Evolutionary conservation across 2,113 vertebrate genomes (phyloP).

Genomic region (Desmodus rotundus): DNA sequence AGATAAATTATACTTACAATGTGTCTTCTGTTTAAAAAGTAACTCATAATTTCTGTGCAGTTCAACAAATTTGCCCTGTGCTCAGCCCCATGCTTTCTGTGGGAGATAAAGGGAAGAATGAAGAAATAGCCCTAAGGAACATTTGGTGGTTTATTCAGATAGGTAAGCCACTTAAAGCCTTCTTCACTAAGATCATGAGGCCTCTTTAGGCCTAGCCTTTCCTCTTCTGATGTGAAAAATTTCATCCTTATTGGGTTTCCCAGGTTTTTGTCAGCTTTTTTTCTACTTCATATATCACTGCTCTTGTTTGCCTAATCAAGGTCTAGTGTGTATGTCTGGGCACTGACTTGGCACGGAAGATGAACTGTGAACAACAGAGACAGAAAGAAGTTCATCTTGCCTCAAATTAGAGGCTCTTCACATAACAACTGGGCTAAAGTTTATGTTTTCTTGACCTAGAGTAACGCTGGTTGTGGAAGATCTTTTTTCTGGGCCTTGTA

Average conservation of each 20-base stretch:
- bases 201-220: background rate
- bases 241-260: background rate
- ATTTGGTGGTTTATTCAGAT: rapidly evolving
- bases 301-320: background rate
- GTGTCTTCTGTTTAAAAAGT: conserved; percentile 18
- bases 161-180: background rate
- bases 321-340: background rate
- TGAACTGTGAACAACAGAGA: background rate
- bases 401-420: background rate
- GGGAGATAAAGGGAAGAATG: background rate
- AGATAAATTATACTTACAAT: conserved; percentile 11
- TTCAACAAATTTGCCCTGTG: background rate
- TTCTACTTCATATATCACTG: rapidly evolving
- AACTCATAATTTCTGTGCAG: background rate
- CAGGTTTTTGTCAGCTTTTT: background rate
- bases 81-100: background rate
- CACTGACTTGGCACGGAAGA: background rate
- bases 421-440: rapidly evolving
- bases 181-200: background rate
- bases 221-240: background rate
- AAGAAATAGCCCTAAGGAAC: background rate
- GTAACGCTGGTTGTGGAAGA: background rate
- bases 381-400: background rate
- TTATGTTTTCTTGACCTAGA: background rate
- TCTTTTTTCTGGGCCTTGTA: background rate